Base-by-base conservation (phyloP, 2,888 invertebrate genomes). In the Sceliomorpha sp. region DNA sequence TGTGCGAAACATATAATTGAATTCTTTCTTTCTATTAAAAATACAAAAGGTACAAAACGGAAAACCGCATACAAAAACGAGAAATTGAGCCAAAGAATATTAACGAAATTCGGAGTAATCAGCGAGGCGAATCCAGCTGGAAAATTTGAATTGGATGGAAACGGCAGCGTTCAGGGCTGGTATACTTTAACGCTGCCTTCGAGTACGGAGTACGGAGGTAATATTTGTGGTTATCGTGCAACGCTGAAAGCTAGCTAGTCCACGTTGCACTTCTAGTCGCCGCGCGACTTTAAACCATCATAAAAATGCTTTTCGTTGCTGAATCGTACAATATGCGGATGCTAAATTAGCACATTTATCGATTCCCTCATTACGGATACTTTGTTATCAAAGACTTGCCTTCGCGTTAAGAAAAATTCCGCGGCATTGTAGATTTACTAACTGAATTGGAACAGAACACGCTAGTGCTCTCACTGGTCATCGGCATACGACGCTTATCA, bases 341-440 rank as follows among this genome's bases (percentile, higher is more conserved):
- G 17, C 12, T 56, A 31, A 20, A 39, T 39, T 31, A 13, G 39
- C 24, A 40, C 20, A 40, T 48, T 47, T 37, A 40, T 40, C 24
- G 32, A 37, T 47, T 24, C 26, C 26, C 58, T 58, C 47, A 58
- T 58, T 58, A 48, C 14, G 20, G 39, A 24, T 40, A 40, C 24
- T 12, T 40, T 31, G 31, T 47, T 47, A 56, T 45, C 48, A 40
- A 58, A 47, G 47, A n/a, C n/a, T n/a, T n/a, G n/a, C n/a, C n/a
- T n/a, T n/a, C n/a, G n/a, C n/a, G n/a, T n/a, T n/a, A n/a, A n/a
- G n/a, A n/a, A n/a, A n/a, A n/a, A n/a, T n/a, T n/a, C n/a, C n/a
- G n/a, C n/a, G n/a, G n/a, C n/a, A n/a, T n/a, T n/a, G n/a, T n/a
- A n/a, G n/a, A n/a, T n/a, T n/a, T n/a, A n/a, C n/a, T n/a, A n/a